Percentiles rank a stretch among this genome's conserved stretches.
Evolutionary conservation across 2,888 invertebrate species (phyloP).

Genomic region (Protodeltote pygarga): DNA sequence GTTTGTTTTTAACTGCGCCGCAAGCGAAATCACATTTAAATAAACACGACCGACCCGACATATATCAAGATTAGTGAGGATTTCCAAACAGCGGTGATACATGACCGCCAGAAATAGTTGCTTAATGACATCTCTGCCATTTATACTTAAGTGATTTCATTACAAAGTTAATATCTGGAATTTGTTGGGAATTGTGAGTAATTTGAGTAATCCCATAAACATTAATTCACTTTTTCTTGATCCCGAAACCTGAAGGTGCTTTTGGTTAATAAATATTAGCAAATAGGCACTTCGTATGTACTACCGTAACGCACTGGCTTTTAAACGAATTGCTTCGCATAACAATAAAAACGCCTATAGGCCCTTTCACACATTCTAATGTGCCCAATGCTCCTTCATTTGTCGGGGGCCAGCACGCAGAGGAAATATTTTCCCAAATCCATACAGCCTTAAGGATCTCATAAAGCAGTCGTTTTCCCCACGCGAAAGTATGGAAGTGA

Average conservation of each 20-base stretch:
- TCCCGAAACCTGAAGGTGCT: conserved; percentile 63
- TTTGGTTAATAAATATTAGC: conserved; percentile 80
- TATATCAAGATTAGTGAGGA: conserved; percentile 67
- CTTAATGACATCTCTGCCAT: conserved; percentile 52
- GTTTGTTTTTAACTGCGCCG: conserved; percentile 45
- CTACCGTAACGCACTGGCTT: conserved; percentile 81
- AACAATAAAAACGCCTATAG: conserved; percentile 84
- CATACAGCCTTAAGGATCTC: conserved; percentile 87
- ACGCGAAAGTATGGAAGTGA: conserved; percentile 86
- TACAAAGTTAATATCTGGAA: conserved; percentile 33
- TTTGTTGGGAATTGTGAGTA: conserved; percentile 33
- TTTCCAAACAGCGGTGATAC: conserved; percentile 61
- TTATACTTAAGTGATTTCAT: conserved; percentile 39
- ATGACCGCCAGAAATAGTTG: conserved; percentile 53
- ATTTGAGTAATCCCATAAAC: conserved; percentile 59
- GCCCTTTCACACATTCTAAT: conserved; percentile 86
- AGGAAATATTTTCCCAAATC: conserved; percentile 87
- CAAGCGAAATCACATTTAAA: conserved; percentile 49
- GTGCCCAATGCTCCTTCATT: conserved; percentile 85
- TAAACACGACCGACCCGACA: conserved; percentile 48
- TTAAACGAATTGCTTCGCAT: conserved; percentile 86
- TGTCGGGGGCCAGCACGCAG: conserved; percentile 84
- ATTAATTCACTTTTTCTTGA: conserved; percentile 66
- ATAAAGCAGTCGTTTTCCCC: conserved; percentile 86
- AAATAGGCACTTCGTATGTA: conserved; percentile 82